These are phyloP conservation scores for Antheraea yamamai DNA, from an alignment of 2,888 invertebrate species.

Conservation along the genomic window DNA sequence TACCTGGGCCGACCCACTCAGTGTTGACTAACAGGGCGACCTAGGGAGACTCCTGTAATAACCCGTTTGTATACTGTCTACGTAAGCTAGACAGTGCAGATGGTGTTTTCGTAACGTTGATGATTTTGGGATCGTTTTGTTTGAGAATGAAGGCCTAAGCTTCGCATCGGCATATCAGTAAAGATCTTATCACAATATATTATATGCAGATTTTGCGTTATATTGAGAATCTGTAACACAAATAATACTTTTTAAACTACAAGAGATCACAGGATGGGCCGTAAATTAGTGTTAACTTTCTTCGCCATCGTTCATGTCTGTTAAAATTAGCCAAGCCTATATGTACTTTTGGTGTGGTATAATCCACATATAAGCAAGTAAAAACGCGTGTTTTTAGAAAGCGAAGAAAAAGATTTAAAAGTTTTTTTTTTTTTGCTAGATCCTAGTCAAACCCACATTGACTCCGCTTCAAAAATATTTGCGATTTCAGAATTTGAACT, in stretches of 20 bases:
- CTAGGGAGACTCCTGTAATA: background rate
- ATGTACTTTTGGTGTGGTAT: too few relatives aligned
- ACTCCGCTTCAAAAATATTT: too few relatives aligned
- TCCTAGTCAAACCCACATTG: too few relatives aligned
- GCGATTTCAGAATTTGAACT: too few relatives aligned
- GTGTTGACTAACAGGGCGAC: background rate
- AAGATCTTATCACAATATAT: too few relatives aligned
- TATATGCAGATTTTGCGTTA: background rate
- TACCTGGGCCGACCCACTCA: background rate
- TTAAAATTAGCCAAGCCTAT: too few relatives aligned
- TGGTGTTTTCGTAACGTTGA: background rate
- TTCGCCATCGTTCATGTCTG: background rate
- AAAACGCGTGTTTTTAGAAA: too few relatives aligned
- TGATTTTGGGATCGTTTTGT: background rate
- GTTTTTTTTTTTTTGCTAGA: too few relatives aligned
- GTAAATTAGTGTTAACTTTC: background rate
- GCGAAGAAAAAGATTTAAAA: too few relatives aligned
- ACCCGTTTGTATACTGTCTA: background rate
- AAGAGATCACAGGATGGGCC: background rate
- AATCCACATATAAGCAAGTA: too few relatives aligned
- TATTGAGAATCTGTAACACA: background rate
- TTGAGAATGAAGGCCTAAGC: too few relatives aligned
- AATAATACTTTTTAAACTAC: background rate
- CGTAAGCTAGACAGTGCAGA: background rate
- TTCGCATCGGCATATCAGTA: too few relatives aligned